phyloP scores from a whole-genome alignment of 30 jellyfish, hydroid and myxozoan species.

The Rhopilema esculentum region DNA sequence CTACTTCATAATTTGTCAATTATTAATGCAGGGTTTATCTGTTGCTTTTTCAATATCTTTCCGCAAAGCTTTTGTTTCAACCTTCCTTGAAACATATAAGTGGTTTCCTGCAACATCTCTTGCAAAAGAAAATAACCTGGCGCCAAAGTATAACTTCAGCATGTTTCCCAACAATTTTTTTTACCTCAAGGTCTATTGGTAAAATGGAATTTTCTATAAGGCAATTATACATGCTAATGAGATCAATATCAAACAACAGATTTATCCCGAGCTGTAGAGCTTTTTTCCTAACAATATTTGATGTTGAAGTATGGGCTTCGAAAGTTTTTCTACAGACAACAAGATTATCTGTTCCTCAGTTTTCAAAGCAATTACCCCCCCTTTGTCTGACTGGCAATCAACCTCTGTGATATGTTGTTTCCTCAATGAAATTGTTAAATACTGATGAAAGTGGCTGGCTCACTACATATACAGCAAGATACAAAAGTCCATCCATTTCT shows the following conservation, averaged over 20 bases:
- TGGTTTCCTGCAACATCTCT: conserved; percentile 10
- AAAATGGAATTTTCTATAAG: background rate
- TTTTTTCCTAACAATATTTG: background rate
- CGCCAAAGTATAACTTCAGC: conserved; percentile 4
- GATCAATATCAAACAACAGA: conserved; percentile 12
- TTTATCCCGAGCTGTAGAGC: conserved; percentile 18
- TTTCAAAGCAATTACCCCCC: conserved; percentile 23
- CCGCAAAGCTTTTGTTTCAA: conserved; percentile 5
- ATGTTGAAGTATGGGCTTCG: conserved; percentile 19
- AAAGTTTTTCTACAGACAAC: conserved; percentile 15
- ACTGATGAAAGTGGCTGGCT: conserved; percentile 10
- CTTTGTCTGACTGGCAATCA: conserved; percentile 34
- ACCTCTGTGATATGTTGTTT: conserved; percentile 22
- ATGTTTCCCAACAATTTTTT: conserved; percentile 15
- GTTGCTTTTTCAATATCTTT: background rate
- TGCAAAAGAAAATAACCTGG: conserved; percentile 2
- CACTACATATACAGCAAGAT: conserved; percentile 29
- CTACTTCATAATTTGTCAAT: background rate
- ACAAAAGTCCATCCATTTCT: conserved; percentile 25
- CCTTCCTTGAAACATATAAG: background rate
- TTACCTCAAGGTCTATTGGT: conserved; percentile 9
- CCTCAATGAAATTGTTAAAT: conserved; percentile 6
- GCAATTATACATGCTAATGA: conserved; percentile 13
- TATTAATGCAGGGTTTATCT: background rate
- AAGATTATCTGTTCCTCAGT: conserved; percentile 1